These are phyloP conservation scores for Drosophila sp. DNA, from an alignment of 1,140 invertebrate genomes.

Conservation along the genomic window DNA sequence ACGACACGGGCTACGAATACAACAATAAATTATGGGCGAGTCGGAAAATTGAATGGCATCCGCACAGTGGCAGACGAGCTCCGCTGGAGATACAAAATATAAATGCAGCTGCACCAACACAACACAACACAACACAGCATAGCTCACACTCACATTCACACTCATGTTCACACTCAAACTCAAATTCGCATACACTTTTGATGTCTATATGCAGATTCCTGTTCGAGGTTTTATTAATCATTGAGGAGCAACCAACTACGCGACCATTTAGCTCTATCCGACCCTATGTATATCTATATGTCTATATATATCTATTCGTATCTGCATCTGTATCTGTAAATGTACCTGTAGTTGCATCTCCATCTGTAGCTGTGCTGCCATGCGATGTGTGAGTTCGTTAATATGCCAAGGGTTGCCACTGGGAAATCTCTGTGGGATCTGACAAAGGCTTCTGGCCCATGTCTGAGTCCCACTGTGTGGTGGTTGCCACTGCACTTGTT, in stretches of 20 bases:
- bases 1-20: conserved; percentile 42
- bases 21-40: conserved; percentile 74
- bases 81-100: conserved; percentile 29
- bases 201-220: conserved; percentile 47
- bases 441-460: conserved; percentile 39
- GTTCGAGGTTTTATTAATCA: conserved; percentile 60
- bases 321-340: conserved; percentile 9
- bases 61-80: conserved; percentile 29
- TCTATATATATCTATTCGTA: conserved; percentile 8
- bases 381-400: conserved; percentile 56
- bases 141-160: not conserved
- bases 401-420: conserved; percentile 52
- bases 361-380: conserved; percentile 10
- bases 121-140: no score
- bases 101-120: conserved; percentile 45
- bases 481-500: conserved; percentile 7
- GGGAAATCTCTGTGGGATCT: conserved; percentile 45
- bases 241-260: conserved; percentile 33
- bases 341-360: conserved; percentile 9
- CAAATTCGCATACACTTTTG: conserved; percentile 12
- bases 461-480: conserved; percentile 22
- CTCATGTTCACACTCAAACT: conserved; percentile 8
- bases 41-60: conserved; percentile 61
- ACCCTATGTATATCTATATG: not conserved
- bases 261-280: conserved; percentile 31